Conservation (phyloP, 2,888 invertebrate species). For the Drepanosiphum platanoidis region DNA sequence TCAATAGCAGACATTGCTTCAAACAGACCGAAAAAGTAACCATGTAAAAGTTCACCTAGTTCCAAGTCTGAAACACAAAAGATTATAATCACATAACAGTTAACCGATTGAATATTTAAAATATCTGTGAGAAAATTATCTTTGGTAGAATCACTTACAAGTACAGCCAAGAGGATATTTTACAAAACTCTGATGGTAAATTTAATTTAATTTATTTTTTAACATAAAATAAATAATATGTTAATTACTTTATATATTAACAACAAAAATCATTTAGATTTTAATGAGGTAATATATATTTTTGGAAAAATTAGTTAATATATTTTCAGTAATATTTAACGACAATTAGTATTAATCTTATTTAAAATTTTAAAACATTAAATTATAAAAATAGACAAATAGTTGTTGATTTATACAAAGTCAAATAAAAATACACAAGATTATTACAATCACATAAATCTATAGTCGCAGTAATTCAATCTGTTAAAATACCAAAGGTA, state of each 20-base stretch:
- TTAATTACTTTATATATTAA: too few relatives aligned
- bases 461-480: too few relatives aligned
- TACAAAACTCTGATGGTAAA: too few relatives aligned
- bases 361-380: neutral
- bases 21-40: constrained; percentile 89
- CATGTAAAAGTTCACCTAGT: constrained; percentile 91
- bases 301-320: neutral
- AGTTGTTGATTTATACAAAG: neutral
- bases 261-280: too few relatives aligned
- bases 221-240: neutral
- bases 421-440: neutral
- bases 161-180: too few relatives aligned
- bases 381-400: neutral
- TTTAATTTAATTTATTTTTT: neutral
- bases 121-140: too few relatives aligned
- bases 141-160: too few relatives aligned
- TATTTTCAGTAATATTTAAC: too few relatives aligned
- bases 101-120: neutral
- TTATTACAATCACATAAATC: neutral
- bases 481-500: too few relatives aligned
- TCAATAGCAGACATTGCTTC: constrained; percentile 99
- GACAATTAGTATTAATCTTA: too few relatives aligned
- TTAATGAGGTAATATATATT: neutral
- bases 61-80: constrained; percentile 74
- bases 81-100: constrained; percentile 6